Conservation (phyloP, 2,797 vertebrate genomes). For the Cheirogaleus major region DNA sequence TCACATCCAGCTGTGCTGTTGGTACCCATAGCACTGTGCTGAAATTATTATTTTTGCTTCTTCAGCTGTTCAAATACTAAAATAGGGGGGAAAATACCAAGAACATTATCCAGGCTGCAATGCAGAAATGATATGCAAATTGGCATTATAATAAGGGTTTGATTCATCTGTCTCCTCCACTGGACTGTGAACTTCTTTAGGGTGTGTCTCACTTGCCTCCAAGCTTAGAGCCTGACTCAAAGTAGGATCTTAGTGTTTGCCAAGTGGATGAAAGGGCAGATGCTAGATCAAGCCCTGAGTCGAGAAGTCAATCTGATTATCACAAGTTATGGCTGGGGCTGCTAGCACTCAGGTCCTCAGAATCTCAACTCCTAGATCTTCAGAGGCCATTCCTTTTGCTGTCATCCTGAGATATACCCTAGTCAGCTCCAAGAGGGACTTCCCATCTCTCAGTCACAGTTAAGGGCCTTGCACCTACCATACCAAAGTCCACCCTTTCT, state of each 20-base stretch:
- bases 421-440: neutral
- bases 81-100: neutral
- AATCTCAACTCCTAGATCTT: neutral
- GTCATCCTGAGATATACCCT: neutral
- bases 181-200: conserved; percentile 15
- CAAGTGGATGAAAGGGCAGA: neutral
- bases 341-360: neutral
- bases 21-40: neutral
- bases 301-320: neutral
- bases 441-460: neutral
- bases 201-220: neutral
- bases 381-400: neutral
- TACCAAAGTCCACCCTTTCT: neutral
- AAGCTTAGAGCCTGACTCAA: neutral
- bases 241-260: neutral
- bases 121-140: conserved; percentile 16
- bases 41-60: conserved; percentile 22
- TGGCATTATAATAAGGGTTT: conserved; percentile 1
- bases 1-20: neutral
- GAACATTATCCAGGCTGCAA: neutral
- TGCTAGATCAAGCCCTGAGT: neutral
- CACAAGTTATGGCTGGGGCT: neutral
- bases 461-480: neutral
- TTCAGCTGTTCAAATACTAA: conserved; percentile 53
- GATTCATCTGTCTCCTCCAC: neutral